Evolutionary conservation across 2,888 invertebrate species (phyloP).

Genomic region (Fragum whitleyi): DNA sequence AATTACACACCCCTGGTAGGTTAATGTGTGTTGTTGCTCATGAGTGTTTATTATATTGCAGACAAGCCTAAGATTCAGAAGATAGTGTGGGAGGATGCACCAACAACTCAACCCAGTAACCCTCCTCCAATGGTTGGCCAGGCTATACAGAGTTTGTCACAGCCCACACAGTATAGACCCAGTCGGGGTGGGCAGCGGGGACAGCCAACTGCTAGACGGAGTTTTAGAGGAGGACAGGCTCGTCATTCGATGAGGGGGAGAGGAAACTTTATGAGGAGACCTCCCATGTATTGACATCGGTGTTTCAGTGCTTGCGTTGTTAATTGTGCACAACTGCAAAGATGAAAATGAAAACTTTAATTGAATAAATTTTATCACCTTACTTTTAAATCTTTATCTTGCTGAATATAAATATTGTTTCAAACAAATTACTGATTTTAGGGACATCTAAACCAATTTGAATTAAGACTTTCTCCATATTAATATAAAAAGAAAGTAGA

Average conservation of each 20-base stretch:
- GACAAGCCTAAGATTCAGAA: slow-evolving; percentile 77
- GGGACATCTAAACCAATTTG: not conserved
- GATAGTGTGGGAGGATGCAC: slow-evolving; percentile 74
- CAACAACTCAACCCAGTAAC: slow-evolving; percentile 25
- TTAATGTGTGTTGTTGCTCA: too few species aligned
- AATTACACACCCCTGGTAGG: too few species aligned
- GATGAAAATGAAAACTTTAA: not conserved
- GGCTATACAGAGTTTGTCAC: slow-evolving; percentile 42
- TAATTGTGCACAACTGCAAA: not conserved
- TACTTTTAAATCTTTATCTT: not conserved
- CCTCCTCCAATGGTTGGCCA: slow-evolving; percentile 31
- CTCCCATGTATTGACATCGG: slow-evolving; percentile 42
- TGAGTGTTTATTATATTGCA: too few species aligned
- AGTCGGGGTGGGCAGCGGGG: slow-evolving; percentile 63
- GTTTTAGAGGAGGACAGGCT: slow-evolving; percentile 52
- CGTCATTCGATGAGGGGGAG: slow-evolving; percentile 52
- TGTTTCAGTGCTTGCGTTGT: not conserved
- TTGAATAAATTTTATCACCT: not conserved
- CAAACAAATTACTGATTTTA: too few species aligned
- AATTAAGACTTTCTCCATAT: too few species aligned
- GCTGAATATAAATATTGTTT: not conserved
- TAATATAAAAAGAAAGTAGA: too few species aligned
- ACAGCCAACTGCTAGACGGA: slow-evolving; percentile 51
- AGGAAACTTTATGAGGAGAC: slow-evolving; percentile 36
- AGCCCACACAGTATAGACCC: slow-evolving; percentile 22